These are phyloP conservation scores for Apodemia duryi DNA, from an alignment of 2,888 invertebrate genomes.

Conservation along the genomic window DNA sequence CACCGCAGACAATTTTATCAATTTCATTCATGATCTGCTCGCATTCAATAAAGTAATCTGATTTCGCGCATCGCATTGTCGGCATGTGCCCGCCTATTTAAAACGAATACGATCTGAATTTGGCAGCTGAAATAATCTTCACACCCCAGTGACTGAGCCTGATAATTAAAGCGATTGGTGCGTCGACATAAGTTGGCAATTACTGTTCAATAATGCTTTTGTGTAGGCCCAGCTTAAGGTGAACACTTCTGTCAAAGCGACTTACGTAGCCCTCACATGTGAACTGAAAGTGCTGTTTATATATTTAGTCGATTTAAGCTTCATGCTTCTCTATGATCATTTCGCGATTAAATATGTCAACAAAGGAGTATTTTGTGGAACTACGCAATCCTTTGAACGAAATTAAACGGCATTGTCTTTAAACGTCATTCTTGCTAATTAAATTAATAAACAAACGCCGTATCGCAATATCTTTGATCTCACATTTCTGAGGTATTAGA, in stretches of 20 bases:
- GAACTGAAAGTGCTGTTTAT: slow-evolving; percentile 27
- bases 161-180: slow-evolving; percentile 61
- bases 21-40: slow-evolving; percentile 63
- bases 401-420: no score
- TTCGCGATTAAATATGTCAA: background rate
- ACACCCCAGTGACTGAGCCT: slow-evolving; percentile 51
- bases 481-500: no score
- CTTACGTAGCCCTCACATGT: slow-evolving; percentile 25
- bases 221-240: slow-evolving; percentile 48
- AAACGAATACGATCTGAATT: slow-evolving; percentile 50
- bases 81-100: slow-evolving; percentile 38
- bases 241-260: slow-evolving; percentile 26
- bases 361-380: slow-evolving; percentile 4
- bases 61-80: slow-evolving; percentile 61
- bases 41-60: slow-evolving; percentile 61
- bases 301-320: slow-evolving; percentile 17
- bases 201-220: slow-evolving; percentile 47
- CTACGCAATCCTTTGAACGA: background rate
- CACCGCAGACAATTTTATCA: slow-evolving; percentile 66
- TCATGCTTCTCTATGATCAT: slow-evolving; percentile 5
- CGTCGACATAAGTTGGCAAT: slow-evolving; percentile 68
- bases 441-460: no score
- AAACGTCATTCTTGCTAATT: no score
- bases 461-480: no score
- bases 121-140: slow-evolving; percentile 66